A percentile compares a stretch with the other conserved stretches of the same genome.
Conservation (phyloP, 1,140 invertebrate species). For the Metopolophium dirhodum region DNA sequence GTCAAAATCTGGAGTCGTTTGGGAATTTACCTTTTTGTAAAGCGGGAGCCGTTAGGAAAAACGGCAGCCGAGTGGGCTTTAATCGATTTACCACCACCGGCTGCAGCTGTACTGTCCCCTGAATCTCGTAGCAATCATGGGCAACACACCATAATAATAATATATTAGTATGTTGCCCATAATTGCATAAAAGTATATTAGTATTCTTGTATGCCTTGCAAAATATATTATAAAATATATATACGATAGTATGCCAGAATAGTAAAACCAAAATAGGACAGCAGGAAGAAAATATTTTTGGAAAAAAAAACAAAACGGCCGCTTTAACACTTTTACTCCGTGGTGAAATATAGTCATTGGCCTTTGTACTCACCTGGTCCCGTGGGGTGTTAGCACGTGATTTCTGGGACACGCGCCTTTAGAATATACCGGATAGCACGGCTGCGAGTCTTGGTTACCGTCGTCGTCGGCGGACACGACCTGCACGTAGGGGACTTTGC, state of each 20-base stretch:
- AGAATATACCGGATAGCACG: constrained; percentile 33
- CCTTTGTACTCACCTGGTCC: background rate
- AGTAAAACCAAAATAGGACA: background rate
- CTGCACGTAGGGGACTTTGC: background rate
- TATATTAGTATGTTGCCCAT: too few species aligned
- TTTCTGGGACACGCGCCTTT: background rate
- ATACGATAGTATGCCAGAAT: background rate
- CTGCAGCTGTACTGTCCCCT: too few species aligned
- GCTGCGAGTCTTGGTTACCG: background rate
- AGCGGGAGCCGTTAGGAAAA: too few species aligned
- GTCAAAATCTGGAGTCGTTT: too few species aligned
- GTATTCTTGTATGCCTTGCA: too few species aligned
- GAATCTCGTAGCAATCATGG: too few species aligned
- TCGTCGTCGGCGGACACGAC: background rate
- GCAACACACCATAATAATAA: too few species aligned
- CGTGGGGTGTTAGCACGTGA: background rate
- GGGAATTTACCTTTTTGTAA: too few species aligned
- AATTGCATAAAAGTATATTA: too few species aligned
- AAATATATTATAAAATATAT: too few species aligned
- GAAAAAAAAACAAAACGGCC: background rate
- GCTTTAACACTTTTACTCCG: background rate
- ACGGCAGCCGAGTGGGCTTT: too few species aligned
- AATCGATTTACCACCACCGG: too few species aligned
- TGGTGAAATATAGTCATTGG: background rate
- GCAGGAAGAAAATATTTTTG: background rate